Evolutionary conservation across 2,113 vertebrate genomes (phyloP), one percentile per base, ranked within the genome.

Genomic region (Cinclus mexicanus): DNA sequence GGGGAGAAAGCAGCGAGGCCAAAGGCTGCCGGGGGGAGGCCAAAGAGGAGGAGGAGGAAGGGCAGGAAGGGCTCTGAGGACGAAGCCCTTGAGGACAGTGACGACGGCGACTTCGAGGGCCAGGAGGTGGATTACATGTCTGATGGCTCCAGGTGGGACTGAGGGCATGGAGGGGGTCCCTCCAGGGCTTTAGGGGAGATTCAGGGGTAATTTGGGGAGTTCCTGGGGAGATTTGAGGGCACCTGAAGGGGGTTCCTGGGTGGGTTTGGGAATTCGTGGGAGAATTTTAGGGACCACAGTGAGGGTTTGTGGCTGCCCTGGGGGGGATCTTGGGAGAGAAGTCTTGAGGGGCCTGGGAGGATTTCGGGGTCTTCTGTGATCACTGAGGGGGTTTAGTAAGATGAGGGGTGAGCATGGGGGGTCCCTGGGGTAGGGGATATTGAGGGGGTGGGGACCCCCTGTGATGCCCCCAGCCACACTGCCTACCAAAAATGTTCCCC

Each of bases 71-170:
- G 65, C 29, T 70, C 79, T 0, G 79, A 82, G 65, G 79, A 82
- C 2, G 79, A 82, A 28, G 79, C 79, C 6, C 55, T 82, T 0
- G 79, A 82, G 65, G 79, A 82, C 79, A 82, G 79, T n/a, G 65
- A 82, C 2, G 79, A 82, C 0, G 79, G 79, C 0, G 79, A 82
- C 55, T 82, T 82, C 1, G 79, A 82, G 65, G 79, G 79, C 35
- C 79, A 82, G 55, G 79, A 82, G 65, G 79, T 82, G 44, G 79
- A 82, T 82, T 82, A 82, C 44, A 82, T 82, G 79, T 82, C 79
- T 4, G 79, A 82, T 0, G 79, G 65, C 19, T 82, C 79, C 79
- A 82, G 79, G 79, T 82, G 53, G 19, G 79, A 5, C 35, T 49
- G 35, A 42, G 42, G 41, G 9, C 2, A 0, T 37, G 12, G 7